phyloP scores from a whole-genome alignment of 2,888 invertebrate genomes.

The Acrobeloides nanus region DNA sequence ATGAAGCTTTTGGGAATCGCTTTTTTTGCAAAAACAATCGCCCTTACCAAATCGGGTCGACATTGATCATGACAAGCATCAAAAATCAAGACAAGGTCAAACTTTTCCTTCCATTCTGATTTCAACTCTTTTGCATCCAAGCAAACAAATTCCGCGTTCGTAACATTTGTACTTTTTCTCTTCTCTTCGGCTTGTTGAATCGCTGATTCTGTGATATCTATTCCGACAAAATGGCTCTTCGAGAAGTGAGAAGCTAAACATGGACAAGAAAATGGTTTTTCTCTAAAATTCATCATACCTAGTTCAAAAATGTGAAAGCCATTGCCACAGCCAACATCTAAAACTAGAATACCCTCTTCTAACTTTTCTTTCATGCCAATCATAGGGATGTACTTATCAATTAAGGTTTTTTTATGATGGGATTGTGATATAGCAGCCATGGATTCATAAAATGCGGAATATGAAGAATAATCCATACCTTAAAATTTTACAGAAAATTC shows the following conservation, averaged over 20 bases:
- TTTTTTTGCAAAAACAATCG: too few relatives aligned
- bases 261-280: too few relatives aligned
- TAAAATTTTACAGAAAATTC: too few relatives aligned
- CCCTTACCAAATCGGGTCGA: conserved; percentile 38
- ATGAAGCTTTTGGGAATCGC: too few relatives aligned
- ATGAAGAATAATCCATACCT: conserved; percentile 31
- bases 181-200: too few relatives aligned
- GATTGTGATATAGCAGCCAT: conserved; percentile 27
- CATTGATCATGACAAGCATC: conserved; percentile 42
- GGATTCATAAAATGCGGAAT: conserved; percentile 26
- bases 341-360: conserved; percentile 21
- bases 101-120: conserved; percentile 27
- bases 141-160: conserved; percentile 27
- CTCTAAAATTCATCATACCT: too few relatives aligned
- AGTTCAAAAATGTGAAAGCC: conserved; percentile 33
- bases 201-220: too few relatives aligned
- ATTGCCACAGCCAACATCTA: conserved; percentile 42
- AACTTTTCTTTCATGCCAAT: conserved; percentile 19
- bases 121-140: conserved; percentile 29
- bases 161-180: conserved; percentile 12
- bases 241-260: conserved; percentile 34
- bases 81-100: conserved; percentile 37
- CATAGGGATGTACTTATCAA: conserved; percentile 30
- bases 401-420: conserved; percentile 32
- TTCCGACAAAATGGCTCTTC: conserved; percentile 31